A percentile compares a stretch with the other conserved stretches of the same genome.
These are phyloP conservation scores for Nomada lathburiana DNA, from an alignment of 2,888 invertebrate species.

Conservation along the genomic window DNA sequence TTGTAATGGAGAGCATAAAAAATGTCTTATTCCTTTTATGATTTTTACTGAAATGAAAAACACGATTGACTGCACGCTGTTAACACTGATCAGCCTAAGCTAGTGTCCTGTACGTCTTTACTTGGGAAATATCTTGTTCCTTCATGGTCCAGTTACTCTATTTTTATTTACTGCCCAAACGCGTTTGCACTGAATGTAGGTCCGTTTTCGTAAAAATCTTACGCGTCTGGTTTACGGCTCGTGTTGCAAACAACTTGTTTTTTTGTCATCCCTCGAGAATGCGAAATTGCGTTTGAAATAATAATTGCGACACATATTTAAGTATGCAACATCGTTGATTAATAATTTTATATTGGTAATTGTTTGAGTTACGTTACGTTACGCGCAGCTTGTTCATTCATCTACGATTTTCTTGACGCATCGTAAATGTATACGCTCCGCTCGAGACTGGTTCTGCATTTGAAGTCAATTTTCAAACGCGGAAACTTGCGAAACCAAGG, in stretches of 20 bases:
- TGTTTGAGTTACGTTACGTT: background rate
- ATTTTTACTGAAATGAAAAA: too few species aligned
- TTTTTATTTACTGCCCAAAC: constrained; percentile 8
- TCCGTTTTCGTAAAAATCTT: constrained; percentile 34
- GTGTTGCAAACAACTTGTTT: background rate
- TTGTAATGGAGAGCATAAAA: too few species aligned
- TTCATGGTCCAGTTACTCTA: constrained; percentile 26
- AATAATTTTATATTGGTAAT: background rate
- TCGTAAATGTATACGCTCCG: constrained; percentile 37
- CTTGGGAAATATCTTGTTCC: constrained; percentile 16
- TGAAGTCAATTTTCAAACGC: constrained; percentile 44
- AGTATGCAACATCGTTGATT: too few species aligned
- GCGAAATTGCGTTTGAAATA: background rate
- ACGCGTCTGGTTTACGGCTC: constrained; percentile 11
- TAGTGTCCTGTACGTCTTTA: background rate
- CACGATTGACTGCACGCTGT: too few species aligned
- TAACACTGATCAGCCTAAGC: background rate
- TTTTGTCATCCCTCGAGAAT: background rate
- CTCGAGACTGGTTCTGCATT: constrained; percentile 28
- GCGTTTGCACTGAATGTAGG: constrained; percentile 31
- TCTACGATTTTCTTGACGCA: background rate
- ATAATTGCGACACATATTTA: background rate
- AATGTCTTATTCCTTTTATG: too few species aligned
- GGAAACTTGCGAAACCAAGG: constrained; percentile 37
- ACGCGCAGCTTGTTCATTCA: too few species aligned